Percentiles rank a stretch among this genome's conserved stretches.
These are phyloP conservation scores for Melanotaenia pygmaea DNA, from an alignment of 2,797 vertebrate species.

Conservation along the genomic window DNA sequence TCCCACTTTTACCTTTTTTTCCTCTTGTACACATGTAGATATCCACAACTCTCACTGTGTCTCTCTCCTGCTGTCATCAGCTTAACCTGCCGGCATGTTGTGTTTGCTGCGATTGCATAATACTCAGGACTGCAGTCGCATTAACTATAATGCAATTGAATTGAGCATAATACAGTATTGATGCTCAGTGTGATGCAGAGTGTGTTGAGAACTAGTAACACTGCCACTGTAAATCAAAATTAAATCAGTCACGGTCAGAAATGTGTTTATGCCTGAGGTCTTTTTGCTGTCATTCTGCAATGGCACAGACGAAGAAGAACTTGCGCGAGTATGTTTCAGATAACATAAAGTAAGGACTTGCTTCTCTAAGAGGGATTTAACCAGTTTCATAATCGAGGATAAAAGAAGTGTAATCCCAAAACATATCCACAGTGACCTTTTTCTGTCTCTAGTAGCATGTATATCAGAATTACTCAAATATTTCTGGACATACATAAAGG, in stretches of 20 bases:
- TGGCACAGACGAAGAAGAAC: slow-evolving; percentile 12
- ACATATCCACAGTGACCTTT: slow-evolving; percentile 21
- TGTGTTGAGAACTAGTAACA: neutral
- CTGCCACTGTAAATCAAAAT: slow-evolving; percentile 29
- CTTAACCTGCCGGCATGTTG: slow-evolving; percentile 54
- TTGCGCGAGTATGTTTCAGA: slow-evolving; percentile 10
- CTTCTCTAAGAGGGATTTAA: slow-evolving; percentile 60
- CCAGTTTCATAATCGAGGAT: slow-evolving; percentile 58
- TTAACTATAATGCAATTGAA: slow-evolving; percentile 53
- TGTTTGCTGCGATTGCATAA: slow-evolving; percentile 43
- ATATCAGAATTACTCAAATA: slow-evolving; percentile 20
- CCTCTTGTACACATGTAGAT: slow-evolving; percentile 45
- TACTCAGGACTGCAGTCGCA: slow-evolving; percentile 26
- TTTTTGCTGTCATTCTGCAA: neutral
- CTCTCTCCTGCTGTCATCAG: slow-evolving; percentile 58
- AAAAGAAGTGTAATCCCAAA: slow-evolving; percentile 51
- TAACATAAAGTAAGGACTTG: slow-evolving; percentile 20
- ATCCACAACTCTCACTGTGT: slow-evolving; percentile 37
- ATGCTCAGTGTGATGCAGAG: slow-evolving; percentile 10
- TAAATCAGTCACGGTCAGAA: slow-evolving; percentile 9
- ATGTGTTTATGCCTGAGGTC: neutral
- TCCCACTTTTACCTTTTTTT: slow-evolving; percentile 56
- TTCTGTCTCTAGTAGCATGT: slow-evolving; percentile 3
- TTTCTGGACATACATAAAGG: slow-evolving; percentile 11
- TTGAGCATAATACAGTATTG: slow-evolving; percentile 24